Evolutionary conservation across 2,888 invertebrate genomes (phyloP).

Genomic region (Dasypolia templi): DNA sequence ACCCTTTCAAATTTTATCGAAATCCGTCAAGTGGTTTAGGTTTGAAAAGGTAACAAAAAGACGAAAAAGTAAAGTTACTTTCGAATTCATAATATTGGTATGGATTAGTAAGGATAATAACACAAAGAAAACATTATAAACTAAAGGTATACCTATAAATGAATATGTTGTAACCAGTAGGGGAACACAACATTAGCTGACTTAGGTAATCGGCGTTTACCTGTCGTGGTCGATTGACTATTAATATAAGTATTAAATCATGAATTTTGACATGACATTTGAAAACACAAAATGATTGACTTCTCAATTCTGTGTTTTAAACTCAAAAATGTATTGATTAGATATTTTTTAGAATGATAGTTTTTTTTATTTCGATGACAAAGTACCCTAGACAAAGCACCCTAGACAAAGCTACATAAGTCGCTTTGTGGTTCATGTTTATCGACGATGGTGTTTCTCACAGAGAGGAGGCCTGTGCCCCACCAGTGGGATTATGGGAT

Average conservation of each 20-base stretch:
- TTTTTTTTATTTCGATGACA: neutral
- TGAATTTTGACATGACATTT: neutral
- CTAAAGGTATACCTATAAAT: neutral
- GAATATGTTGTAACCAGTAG: neutral
- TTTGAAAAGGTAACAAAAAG: neutral
- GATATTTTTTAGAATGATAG: no score
- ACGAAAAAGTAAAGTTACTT: neutral
- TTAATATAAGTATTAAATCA: neutral
- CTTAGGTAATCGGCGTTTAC: neutral
- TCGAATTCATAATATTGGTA: neutral
- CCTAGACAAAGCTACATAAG: neutral
- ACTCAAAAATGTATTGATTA: no score
- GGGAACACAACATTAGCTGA: neutral
- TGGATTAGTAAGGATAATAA: neutral
- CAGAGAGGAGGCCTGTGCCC: no score
- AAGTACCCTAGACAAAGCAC: neutral
- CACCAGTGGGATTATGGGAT: no score
- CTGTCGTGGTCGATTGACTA: neutral
- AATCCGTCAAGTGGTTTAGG: no score
- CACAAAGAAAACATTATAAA: conserved; percentile 2
- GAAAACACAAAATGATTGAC: neutral
- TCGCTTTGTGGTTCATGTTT: neutral
- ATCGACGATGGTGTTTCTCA: no score
- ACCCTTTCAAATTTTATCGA: neutral
- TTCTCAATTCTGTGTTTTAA: neutral